Evolutionary conservation across 2,888 invertebrate species (phyloP).

Genomic region (Trichogramma evanescens): DNA sequence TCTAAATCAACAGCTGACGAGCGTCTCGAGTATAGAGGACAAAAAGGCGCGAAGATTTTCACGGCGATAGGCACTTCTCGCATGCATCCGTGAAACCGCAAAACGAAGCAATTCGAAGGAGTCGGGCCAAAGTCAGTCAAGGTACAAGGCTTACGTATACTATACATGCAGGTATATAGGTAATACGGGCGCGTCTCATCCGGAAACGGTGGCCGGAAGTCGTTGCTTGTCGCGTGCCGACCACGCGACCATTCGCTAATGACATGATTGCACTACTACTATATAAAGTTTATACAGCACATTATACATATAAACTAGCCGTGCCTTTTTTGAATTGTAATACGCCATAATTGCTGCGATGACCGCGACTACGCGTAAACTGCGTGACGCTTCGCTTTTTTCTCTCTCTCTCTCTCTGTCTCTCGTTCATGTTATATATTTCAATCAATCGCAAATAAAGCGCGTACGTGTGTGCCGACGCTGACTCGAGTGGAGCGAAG

Average conservation of each 20-base stretch:
- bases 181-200: neutral
- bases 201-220: slow-evolving; percentile 31
- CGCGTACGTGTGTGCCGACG: no score
- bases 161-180: neutral
- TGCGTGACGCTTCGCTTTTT: no score
- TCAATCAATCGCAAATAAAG: no score
- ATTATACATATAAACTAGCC: neutral
- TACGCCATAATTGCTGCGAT: slow-evolving; percentile 1
- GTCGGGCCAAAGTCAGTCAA: no score
- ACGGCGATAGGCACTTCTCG: neutral
- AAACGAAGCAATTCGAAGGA: no score
- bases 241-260: slow-evolving; percentile 36
- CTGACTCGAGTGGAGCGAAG: no score
- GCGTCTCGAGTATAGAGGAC: no score
- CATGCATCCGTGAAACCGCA: neutral
- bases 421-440: no score
- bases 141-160: neutral
- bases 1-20: no score
- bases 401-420: no score
- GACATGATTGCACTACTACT: slow-evolving; percentile 25
- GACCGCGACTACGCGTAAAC: neutral
- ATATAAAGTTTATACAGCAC: neutral
- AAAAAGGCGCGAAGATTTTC: no score
- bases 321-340: neutral
- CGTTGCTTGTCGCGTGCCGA: slow-evolving; percentile 38